phyloP scores from a whole-genome alignment of 2,113 vertebrate species.

The Microcebus lehilahytsara region DNA sequence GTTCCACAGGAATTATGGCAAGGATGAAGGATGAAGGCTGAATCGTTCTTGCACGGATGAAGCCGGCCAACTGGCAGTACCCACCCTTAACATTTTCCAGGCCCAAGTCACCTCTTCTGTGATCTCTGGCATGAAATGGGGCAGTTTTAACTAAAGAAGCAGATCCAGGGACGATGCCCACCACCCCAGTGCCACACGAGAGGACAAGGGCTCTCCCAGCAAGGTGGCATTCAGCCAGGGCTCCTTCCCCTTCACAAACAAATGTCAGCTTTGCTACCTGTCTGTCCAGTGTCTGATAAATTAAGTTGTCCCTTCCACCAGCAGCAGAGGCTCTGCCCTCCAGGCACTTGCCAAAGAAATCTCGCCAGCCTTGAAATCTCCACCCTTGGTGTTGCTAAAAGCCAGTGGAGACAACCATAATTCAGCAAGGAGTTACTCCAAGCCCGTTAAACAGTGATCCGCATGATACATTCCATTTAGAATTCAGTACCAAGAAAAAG shows the following conservation, averaged over 20 bases:
- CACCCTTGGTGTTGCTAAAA: not conserved
- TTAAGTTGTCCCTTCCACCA: not conserved
- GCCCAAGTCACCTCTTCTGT: not conserved
- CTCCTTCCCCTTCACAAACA: not conserved
- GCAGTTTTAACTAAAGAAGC: not conserved
- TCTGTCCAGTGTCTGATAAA: not conserved
- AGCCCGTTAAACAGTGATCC: not conserved
- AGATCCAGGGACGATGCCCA: not conserved
- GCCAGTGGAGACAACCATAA: not conserved
- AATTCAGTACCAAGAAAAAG: conserved; percentile 36
- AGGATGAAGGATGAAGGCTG: not conserved
- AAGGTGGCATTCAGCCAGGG: not conserved
- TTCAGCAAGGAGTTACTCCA: not conserved
- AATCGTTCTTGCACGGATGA: not conserved
- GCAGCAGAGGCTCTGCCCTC: not conserved
- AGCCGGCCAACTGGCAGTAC: not conserved
- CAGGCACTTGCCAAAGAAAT: conserved; percentile 23
- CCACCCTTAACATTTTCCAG: not conserved
- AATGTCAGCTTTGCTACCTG: not conserved
- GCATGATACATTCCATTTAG: not conserved
- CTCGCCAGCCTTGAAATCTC: not conserved
- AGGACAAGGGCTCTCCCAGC: not conserved
- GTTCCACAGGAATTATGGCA: not conserved
- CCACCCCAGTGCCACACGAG: no score
- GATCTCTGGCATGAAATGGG: not conserved